phyloP scores from a whole-genome alignment of 2,797 vertebrate species.

The Chaetodon trifasciatus region DNA sequence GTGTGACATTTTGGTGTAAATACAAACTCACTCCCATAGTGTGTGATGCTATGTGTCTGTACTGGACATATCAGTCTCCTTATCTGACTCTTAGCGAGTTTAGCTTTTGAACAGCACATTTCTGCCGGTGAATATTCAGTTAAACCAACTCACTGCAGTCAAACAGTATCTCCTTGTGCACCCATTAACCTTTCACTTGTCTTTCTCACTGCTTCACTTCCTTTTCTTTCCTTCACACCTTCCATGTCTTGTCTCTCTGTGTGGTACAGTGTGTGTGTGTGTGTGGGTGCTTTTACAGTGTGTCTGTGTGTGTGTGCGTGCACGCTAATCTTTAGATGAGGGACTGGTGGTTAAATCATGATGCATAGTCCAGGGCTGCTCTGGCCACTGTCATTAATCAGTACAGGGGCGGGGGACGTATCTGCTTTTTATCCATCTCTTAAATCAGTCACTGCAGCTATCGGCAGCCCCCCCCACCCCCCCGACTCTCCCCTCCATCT shows the following conservation, averaged over 20 bases:
- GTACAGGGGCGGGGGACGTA: conserved; percentile 89
- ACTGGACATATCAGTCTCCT: not conserved
- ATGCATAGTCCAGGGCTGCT: conserved; percentile 91
- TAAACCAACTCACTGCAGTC: conserved; percentile 9
- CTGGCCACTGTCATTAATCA: conserved; percentile 93
- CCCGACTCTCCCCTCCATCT: conserved; percentile 62
- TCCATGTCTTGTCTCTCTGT: conserved; percentile 59
- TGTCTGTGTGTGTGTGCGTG: conserved; percentile 36
- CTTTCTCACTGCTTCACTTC: conserved; percentile 61
- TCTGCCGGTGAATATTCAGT: conserved; percentile 11
- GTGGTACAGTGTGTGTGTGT: conserved; percentile 68
- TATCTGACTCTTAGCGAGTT: not conserved
- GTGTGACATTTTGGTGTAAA: not conserved
- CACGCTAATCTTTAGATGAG: conserved; percentile 91
- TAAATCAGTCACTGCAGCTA: conserved; percentile 93
- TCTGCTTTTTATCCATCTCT: conserved; percentile 94
- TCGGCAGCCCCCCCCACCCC: conserved; percentile 82
- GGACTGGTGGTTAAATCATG: conserved; percentile 93
- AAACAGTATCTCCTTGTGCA: conserved; percentile 8
- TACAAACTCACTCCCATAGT: not conserved
- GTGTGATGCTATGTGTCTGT: conserved; percentile 5
- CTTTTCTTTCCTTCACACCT: conserved; percentile 65
- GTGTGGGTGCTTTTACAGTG: conserved; percentile 27
- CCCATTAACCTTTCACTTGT: conserved; percentile 52
- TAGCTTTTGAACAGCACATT: conserved; percentile 20